Evolutionary conservation across 2,797 vertebrate species (phyloP), one percentile per base, ranked within the genome.

Genomic region (Macroramphosus scolopax): DNA sequence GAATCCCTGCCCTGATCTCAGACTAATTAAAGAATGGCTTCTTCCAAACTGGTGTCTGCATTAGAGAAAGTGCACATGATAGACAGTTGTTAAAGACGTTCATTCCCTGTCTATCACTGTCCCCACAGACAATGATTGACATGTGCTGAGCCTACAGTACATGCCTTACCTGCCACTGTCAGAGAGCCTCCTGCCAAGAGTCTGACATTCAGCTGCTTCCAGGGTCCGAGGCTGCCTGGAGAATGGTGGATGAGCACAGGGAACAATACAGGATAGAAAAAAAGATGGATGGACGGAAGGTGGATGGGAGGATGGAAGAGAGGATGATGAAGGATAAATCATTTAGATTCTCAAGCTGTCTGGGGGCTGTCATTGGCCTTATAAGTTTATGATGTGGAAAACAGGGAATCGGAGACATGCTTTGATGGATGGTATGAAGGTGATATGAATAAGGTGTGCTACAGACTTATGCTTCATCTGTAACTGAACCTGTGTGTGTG

Each of bases 101-200:
- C n/a, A n/a, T n/a, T n/a, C n/a, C n/a, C n/a, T n/a, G 7, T 3
- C 25, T 1, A 0, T 31, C 28, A 50, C 1, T 43, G 22, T 51
- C 8, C 34, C 43, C 10, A 17, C 13, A 41, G 12, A 3, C 32
- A 8, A n/a, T 30, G 29, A 51, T 8, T 47, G 72, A 75, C 62
- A 68, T 73, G 73, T 70, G 51, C 67, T 66, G 69, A 68, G 51
- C 40, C 46, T 35, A 51, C 72, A 74, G 57, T 50, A 72, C 66
- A 80, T 68, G 77, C 85, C 91, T 98, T 97, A 98, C 95, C 94
- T 96, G 93, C 91, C 86, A 60, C 89, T 85, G 87, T 93, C 92
- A 89, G 91, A 82, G 82, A 82, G 83, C 89, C 92, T 94, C 88
- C 90, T 93, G 91, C 90, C 85, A 83, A 89, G 87, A 89, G 91